Evolutionary conservation across 2,113 vertebrate genomes (phyloP), one percentile per base, ranked within the genome.

Genomic region (Rhabdomys dilectus): DNA sequence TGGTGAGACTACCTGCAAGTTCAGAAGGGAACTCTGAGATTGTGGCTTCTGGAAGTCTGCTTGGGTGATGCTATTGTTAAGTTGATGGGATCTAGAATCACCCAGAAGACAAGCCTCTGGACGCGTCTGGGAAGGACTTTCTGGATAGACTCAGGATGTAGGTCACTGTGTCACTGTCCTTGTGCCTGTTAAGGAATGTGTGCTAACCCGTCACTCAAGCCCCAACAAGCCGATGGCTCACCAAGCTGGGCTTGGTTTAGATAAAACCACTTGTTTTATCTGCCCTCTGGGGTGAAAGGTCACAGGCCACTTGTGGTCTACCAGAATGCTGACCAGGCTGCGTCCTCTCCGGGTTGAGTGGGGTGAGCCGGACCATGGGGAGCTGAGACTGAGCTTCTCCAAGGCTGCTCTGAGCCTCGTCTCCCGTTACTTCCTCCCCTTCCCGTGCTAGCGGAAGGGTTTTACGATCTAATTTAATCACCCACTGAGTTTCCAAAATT

Each of bases 391-490:
- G 1, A 60, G 42, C 88, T 91, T 84, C 84, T 64, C 80, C 2
- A 48, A 48, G 76, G 95, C 93, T 56, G 76, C 96, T 92, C 17
- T 91, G 87, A 86, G 84, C 73, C 85, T 42, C 36, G 31, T 89
- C 96, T 73, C 97, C 76, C 17, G 53, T 80, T 8, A 0, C 96
- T 88, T 91, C 1, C 86, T 51, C 0, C 31, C 85, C 8, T 73
- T 80, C 88, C 91, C 17, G 17, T 95, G 91, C 81, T 80, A 88
- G 93, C 0, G 48, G 95, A 94, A 97, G 96, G 96, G 78, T 34
- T 94, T 97, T 93, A 95, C 94, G 91, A 81, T 97, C 98, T 98
- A 96, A 97, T 97, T 97, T 97, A 97, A 98, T 98, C 97, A 96
- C 95, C 97, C 97, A 96, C 77, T 92, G 70, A 89, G 86, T 97